These are phyloP conservation scores for Lanistes nyassanus DNA, from an alignment of 1,140 invertebrate species.

Conservation along the genomic window DNA sequence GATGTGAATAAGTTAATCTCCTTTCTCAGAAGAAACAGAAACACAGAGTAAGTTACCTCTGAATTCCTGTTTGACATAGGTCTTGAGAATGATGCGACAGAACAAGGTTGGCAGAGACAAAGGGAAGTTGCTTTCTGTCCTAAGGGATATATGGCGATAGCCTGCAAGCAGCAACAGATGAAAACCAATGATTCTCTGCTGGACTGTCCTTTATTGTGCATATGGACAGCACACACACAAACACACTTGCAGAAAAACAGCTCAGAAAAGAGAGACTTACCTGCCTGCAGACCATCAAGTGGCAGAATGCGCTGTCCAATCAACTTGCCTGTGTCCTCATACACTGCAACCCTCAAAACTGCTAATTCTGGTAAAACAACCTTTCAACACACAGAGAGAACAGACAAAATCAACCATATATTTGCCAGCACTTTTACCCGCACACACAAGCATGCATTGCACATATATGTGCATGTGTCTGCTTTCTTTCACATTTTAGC, in stretches of 20 bases:
- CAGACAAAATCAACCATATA: too few relatives aligned
- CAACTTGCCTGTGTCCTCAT: slow-evolving; percentile 97
- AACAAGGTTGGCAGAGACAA: slow-evolving; percentile 99
- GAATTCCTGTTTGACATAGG: slow-evolving; percentile 99
- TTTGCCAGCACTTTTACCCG: too few relatives aligned
- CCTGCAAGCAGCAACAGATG: slow-evolving; percentile 65
- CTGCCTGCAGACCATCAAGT: slow-evolving; percentile 95
- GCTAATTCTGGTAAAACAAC: slow-evolving; percentile 98
- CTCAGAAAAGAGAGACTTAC: slow-evolving; percentile 59
- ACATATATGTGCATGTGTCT: too few relatives aligned
- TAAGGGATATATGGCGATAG: slow-evolving; percentile 95
- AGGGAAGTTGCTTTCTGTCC: slow-evolving; percentile 99
- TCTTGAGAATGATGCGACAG: slow-evolving; percentile 99
- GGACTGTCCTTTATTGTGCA: too few relatives aligned
- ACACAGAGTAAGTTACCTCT: slow-evolving; percentile 75
- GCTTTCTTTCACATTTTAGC: too few relatives aligned
- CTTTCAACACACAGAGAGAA: slow-evolving; percentile 65
- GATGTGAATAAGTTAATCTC: background rate
- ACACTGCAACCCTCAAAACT: slow-evolving; percentile 96
- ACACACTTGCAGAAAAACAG: background rate
- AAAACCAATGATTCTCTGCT: too few relatives aligned
- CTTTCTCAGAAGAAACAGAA: background rate
- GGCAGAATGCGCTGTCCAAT: slow-evolving; percentile 97
- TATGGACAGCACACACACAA: background rate
- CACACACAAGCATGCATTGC: too few relatives aligned